These are phyloP conservation scores for Trichopria drosophilae DNA, from an alignment of 2,888 invertebrate species.

Conservation along the genomic window DNA sequence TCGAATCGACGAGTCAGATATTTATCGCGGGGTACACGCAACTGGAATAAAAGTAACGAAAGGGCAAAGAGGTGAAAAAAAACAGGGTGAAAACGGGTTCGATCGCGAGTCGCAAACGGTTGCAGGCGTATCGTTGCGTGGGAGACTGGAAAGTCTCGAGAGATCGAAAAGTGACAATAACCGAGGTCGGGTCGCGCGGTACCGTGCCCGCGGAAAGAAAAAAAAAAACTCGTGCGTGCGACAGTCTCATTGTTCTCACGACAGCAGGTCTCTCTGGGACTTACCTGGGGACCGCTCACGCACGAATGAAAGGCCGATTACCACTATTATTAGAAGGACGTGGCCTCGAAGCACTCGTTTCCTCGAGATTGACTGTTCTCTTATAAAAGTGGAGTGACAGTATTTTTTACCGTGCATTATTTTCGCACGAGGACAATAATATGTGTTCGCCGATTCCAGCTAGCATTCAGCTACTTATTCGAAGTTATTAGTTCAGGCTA, in stretches of 20 bases:
- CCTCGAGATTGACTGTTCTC: slow-evolving; percentile 24
- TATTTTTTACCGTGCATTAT: no score
- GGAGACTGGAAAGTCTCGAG: slow-evolving; percentile 46
- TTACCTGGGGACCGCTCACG: slow-evolving; percentile 19
- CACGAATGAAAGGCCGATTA: slow-evolving; percentile 27
- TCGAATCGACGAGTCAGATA: slow-evolving; percentile 38
- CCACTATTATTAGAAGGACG: slow-evolving; percentile 24
- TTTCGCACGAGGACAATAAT: no score
- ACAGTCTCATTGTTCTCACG: slow-evolving; percentile 32
- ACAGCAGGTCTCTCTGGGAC: slow-evolving; percentile 2
- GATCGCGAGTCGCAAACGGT: slow-evolving; percentile 37
- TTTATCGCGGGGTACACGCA: slow-evolving; percentile 40
- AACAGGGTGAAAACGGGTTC: slow-evolving; percentile 45
- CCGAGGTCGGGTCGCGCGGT: slow-evolving; percentile 5
- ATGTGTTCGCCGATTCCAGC: no score
- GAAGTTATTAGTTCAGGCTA: no score
- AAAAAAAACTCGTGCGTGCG: slow-evolving; percentile 38
- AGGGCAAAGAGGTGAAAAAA: slow-evolving; percentile 16
- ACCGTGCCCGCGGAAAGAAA: slow-evolving; percentile 24
- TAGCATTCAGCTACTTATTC: no score
- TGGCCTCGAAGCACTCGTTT: slow-evolving; percentile 12
- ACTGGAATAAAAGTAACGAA: slow-evolving; percentile 3
- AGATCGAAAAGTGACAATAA: slow-evolving; percentile 40
- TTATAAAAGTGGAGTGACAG: no score
- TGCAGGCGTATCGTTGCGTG: slow-evolving; percentile 47